Evolutionary conservation across 2,888 invertebrate genomes (phyloP), one percentile per base, ranked within the genome.

Genomic region (Strigamia maritima): DNA sequence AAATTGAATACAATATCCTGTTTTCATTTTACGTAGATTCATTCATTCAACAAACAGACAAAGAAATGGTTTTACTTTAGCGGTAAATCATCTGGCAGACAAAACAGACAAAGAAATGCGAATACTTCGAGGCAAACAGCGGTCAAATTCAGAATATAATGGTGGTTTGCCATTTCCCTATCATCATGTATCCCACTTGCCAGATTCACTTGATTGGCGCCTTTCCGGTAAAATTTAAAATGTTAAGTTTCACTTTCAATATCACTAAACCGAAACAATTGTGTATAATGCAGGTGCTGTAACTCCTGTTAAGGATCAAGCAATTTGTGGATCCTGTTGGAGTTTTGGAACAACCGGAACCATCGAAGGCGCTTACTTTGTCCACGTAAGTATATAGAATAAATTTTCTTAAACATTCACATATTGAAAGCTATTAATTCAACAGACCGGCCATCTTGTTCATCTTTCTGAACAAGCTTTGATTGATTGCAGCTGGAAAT

Each of bases 241-340:
- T 24, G 6, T 12, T n/a, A n/a, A n/a, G n/a, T n/a, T n/a, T 24
- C 28, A 40, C 44, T n/a, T 76, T 35, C 31, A 35, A 1, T 28
- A 28, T 12, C 16, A 76, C 14, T 76, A 10, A n/a, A 0, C 16
- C 16, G 31, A n/a, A 6, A 14, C 7, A 31, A 76, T n/a, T 40
- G 1, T 44, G n/a, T n/a, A n/a, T n/a, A n/a, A 8, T 44, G n/a
- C 19, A 86, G 87, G 97, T 14, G 97, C 97, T 78, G 96, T 97
- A 0, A 95, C 95, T 0, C 96, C 95, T 0, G 97, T 97, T 12
- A 95, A 92, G 92, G 97, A 98, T 89, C 98, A 98, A 88, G 96
- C 95, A 0, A 94, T 97, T 12, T 98, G 98, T 87, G 98, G 98
- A 0, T 97, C 96, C 0, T 98, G 97, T 84, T 97, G 97, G 97